These are phyloP conservation scores for Gymnogyps californianus DNA, from an alignment of 2,113 vertebrate species.

Conservation along the genomic window DNA sequence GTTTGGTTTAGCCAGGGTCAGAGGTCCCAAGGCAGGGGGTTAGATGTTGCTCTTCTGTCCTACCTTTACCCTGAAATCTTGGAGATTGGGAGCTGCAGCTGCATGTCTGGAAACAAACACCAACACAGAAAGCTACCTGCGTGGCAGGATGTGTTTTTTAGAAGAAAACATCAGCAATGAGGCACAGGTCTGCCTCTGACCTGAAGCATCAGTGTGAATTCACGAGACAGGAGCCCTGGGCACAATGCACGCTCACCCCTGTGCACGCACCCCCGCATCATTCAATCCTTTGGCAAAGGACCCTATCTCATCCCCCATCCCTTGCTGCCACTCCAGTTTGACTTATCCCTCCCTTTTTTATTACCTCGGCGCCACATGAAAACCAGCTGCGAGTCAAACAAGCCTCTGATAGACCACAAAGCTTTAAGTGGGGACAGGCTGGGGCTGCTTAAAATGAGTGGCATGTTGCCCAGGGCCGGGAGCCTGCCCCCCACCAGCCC, in stretches of 20 bases:
- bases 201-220: not conserved
- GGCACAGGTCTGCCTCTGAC: not conserved
- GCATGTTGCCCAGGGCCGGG: not conserved
- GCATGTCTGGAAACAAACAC: not conserved
- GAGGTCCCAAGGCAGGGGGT: not conserved
- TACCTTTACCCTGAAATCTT: not conserved
- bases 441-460: constrained; percentile 44
- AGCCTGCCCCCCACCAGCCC: constrained; percentile 37
- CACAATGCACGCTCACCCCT: accelerated
- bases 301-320: not conserved
- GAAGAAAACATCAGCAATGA: not conserved
- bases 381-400: constrained; percentile 30
- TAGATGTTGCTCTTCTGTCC: not conserved
- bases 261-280: accelerated
- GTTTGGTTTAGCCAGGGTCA: not conserved
- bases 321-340: not conserved
- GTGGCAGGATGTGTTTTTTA: not conserved
- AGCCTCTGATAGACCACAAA: constrained; percentile 25
- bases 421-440: constrained; percentile 45
- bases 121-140: not conserved
- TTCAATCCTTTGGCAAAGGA: not conserved
- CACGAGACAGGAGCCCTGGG: not conserved
- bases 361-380: not conserved
- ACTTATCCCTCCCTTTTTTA: not conserved
- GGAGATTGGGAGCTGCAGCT: not conserved